Base-by-base conservation (phyloP, 2,113 vertebrate species). In the Pelmatolapia mariae region DNA sequence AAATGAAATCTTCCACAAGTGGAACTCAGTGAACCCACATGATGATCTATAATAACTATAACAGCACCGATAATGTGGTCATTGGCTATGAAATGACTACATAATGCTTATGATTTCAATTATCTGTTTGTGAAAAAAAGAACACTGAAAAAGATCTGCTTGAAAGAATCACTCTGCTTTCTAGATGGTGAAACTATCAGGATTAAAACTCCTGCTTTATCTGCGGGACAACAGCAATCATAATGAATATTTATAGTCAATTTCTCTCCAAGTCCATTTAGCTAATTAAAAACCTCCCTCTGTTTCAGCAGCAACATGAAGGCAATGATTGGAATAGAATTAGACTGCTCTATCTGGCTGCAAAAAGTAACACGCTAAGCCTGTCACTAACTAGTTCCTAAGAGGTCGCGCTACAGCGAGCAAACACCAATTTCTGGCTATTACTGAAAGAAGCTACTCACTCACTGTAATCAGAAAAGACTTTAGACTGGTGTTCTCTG, bases 201-300 rank as follows among this genome's bases (percentile, higher is more conserved):
- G 79, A 84, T 91, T 83, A 81, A 90, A 87, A 73, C 18, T 63
- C 19, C 6, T 7, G 31, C 56, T 73, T 68, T 52, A 13, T 89
- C 85, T 83, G 80, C 24, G 26, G 31, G 19, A 89, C 31, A 87
- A 79, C 89, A 85, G 56, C n/a, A 15, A 80, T 85, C 47, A 40
- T 71, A 53, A 87, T 90, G 36, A 90, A 89, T 92, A 89, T 92
- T 91, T 61, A 90, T 89, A 87, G 40, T 84, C 22, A 2, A 57
- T 59, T 85, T 89, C 82, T 68, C 73, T 73, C 63, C 50, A 29
- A 88, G 76, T 36, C 52, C 73, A 87, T 89, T 71, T 40, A 73
- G 86, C 57, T 86, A 73, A 92, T 92, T 91, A 93, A 91, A 92
- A 88, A 59, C 50, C 53, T 40, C 9, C 47, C 47, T 66, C 43